Conservation (phyloP, 2,113 vertebrate genomes). For the Cyprichromis sp. region DNA sequence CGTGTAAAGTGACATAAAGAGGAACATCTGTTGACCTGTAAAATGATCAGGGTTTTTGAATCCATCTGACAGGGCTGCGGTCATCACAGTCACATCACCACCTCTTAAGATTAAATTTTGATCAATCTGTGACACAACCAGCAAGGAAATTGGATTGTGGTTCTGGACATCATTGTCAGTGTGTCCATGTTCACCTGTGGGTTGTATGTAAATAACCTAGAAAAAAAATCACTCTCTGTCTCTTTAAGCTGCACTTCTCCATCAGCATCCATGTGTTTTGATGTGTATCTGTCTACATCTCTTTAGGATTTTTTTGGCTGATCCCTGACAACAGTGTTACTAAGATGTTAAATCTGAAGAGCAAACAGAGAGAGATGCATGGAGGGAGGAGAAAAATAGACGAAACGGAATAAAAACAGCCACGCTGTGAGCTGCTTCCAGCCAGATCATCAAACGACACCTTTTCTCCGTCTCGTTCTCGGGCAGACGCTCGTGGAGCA, state of each 20-base stretch:
- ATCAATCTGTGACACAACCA: neutral
- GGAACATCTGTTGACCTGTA: neutral
- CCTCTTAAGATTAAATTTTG: neutral
- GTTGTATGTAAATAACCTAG: neutral
- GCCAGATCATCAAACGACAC: slow-evolving; percentile 34
- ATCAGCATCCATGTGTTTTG: neutral
- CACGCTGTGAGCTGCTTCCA: neutral
- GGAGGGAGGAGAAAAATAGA: neutral
- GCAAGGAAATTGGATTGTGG: neutral
- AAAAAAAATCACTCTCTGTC: neutral
- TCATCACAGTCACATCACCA: neutral
- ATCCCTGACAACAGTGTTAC: slow-evolving; percentile 22
- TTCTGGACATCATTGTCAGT: neutral
- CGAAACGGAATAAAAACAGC: neutral
- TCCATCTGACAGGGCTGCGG: neutral
- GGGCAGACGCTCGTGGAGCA: slow-evolving; percentile 2
- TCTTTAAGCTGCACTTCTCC: neutral
- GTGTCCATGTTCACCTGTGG: neutral
- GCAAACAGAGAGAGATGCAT: slow-evolving; percentile 6
- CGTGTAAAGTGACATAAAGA: neutral
- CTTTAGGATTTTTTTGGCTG: slow-evolving; percentile 6
- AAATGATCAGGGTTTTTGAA: neutral
- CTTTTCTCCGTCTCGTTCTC: slow-evolving; percentile 16
- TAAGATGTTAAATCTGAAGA: slow-evolving; percentile 28
- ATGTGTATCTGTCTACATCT: slow-evolving; percentile 4